A percentile compares a stretch with the other conserved stretches of the same genome.
phyloP scores from a whole-genome alignment of 2,113 vertebrate genomes.

The Pristiophorus japonicus region DNA sequence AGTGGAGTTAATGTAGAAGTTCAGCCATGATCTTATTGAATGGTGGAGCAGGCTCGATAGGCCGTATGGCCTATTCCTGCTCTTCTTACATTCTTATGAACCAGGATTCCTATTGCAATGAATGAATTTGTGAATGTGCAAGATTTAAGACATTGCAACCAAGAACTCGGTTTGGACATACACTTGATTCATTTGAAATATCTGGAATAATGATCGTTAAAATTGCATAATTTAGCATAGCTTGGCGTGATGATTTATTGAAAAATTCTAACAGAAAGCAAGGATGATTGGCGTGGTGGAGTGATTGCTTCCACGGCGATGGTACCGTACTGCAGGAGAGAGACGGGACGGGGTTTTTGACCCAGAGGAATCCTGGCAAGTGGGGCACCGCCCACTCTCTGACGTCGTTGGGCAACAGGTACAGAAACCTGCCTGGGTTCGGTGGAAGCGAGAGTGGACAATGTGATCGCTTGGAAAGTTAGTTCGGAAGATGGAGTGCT shows the following conservation, averaged over 20 bases:
- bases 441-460: background rate
- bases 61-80: too few species aligned
- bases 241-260: background rate
- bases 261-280: background rate
- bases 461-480: background rate
- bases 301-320: background rate
- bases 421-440: background rate
- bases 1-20: too few species aligned
- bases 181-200: background rate
- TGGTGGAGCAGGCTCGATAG: too few species aligned
- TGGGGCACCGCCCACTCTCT: background rate
- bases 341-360: background rate
- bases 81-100: too few species aligned
- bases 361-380: background rate
- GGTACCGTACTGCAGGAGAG: accelerated
- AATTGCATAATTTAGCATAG: background rate
- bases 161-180: background rate
- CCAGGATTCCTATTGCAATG: too few species aligned
- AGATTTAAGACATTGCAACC: background rate
- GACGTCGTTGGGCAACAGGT: conserved; percentile 21
- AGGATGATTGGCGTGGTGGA: background rate
- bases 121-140: background rate
- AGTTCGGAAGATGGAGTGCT: background rate
- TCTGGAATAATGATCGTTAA: background rate
- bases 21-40: too few species aligned